Percentiles rank a stretch among this genome's conserved stretches.
These are phyloP conservation scores for Steatornis caripensis DNA, from an alignment of 2,113 vertebrate species.

Conservation along the genomic window DNA sequence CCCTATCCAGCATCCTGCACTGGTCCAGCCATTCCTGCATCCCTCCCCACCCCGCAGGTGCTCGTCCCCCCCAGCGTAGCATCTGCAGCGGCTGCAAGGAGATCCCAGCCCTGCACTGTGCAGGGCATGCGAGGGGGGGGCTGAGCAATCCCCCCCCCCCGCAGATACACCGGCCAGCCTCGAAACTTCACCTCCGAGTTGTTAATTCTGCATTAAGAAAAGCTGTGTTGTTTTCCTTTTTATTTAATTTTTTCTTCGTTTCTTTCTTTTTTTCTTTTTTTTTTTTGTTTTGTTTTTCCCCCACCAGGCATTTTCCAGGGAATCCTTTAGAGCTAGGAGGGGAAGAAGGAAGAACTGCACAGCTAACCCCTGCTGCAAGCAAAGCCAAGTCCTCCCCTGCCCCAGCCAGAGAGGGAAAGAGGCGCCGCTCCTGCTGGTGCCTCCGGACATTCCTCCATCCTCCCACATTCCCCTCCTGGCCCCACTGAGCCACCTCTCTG, in stretches of 20 bases:
- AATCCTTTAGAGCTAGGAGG: not conserved
- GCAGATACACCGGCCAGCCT: not conserved
- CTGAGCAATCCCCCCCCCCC: not conserved
- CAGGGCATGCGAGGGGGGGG: not conserved
- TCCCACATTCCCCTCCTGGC: not conserved
- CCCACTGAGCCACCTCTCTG: not conserved
- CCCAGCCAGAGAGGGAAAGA: not conserved
- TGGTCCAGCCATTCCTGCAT: constrained; percentile 2
- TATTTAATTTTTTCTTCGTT: too few species aligned
- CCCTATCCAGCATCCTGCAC: not conserved
- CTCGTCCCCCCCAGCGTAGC: not conserved
- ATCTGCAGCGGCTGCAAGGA: not conserved
- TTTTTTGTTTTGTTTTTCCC: accelerated
- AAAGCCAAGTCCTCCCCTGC: not conserved
- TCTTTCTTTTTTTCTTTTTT: accelerated
- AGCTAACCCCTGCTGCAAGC: not conserved
- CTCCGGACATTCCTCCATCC: not conserved
- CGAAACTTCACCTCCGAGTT: not conserved
- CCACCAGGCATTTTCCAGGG: not conserved
- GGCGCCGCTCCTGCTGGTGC: not conserved
- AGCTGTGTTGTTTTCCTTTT: not conserved
- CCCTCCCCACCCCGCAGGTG: not conserved
- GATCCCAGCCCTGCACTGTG: not conserved
- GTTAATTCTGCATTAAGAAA: not conserved
- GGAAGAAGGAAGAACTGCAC: not conserved